Percentiles rank a stretch among this genome's conserved stretches.
Evolutionary conservation across 2,113 vertebrate genomes (phyloP).

Genomic region (Podilymbus podiceps): DNA sequence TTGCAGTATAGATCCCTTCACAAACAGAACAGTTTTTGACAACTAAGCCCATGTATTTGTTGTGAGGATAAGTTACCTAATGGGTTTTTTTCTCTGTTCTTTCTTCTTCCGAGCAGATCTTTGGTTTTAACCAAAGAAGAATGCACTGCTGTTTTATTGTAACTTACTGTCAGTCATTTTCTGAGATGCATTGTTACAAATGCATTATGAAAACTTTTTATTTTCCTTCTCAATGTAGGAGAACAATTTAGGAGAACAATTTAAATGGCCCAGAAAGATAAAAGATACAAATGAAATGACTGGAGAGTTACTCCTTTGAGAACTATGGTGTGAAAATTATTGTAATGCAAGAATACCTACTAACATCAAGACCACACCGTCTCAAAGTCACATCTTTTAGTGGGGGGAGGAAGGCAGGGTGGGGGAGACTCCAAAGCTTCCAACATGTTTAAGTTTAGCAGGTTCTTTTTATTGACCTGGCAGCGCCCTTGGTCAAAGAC

Average conservation of each 20-base stretch:
- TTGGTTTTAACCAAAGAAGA: not conserved
- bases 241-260: not conserved
- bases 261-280: not conserved
- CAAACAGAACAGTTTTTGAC: not conserved
- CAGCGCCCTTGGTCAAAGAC: not conserved
- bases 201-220: not conserved
- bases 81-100: rapidly evolving
- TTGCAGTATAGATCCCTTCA: not conserved
- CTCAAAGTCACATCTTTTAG: not conserved
- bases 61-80: not conserved
- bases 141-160: not conserved
- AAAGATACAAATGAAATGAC: not conserved
- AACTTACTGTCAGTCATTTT: not conserved
- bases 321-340: not conserved
- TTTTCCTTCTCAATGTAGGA: not conserved
- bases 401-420: no score
- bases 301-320: not conserved
- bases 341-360: not conserved
- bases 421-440: not conserved
- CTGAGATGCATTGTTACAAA: not conserved
- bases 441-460: not conserved
- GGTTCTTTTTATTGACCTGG: not conserved
- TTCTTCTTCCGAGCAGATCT: not conserved
- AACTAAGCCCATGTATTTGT: not conserved
- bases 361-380: not conserved